These are phyloP conservation scores for Hyperoplus immaculatus DNA, from an alignment of 2,797 vertebrate species.

Conservation along the genomic window DNA sequence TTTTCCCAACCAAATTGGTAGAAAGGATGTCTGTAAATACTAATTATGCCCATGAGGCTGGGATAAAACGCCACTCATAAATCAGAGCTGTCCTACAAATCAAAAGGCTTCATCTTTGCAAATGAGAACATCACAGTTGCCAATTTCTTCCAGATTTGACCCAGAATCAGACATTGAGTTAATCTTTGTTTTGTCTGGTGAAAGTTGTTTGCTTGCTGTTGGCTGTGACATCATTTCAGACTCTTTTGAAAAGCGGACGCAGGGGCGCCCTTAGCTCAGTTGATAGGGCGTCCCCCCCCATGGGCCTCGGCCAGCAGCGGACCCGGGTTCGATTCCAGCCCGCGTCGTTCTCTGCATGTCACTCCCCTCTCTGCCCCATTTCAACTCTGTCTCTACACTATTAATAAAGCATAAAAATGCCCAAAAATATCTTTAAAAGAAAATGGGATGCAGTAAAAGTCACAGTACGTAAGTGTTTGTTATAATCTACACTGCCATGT, in stretches of 20 bases:
- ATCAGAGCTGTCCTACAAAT: not conserved
- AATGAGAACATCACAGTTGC: not conserved
- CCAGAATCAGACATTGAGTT: not conserved
- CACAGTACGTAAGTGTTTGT: not conserved
- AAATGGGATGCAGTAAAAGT: no score
- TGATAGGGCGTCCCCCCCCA: no score
- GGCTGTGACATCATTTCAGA: not conserved
- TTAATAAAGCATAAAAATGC: no score
- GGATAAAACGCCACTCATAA: not conserved
- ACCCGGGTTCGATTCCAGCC: no score
- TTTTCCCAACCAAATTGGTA: not conserved
- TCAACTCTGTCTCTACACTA: no score
- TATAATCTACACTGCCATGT: not conserved
- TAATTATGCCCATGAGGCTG: not conserved
- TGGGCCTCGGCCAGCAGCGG: no score
- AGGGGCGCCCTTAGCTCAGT: no score
- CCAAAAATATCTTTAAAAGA: no score
- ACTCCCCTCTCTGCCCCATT: no score
- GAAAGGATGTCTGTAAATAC: not conserved
- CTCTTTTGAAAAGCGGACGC: no score
- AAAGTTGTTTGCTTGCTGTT: not conserved
- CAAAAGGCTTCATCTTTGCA: not conserved
- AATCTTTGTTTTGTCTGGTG: not conserved
- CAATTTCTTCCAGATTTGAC: not conserved
- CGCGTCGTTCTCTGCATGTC: no score